phyloP scores from a whole-genome alignment of 2,888 invertebrate species.

The Thymelicus sylvestris region DNA sequence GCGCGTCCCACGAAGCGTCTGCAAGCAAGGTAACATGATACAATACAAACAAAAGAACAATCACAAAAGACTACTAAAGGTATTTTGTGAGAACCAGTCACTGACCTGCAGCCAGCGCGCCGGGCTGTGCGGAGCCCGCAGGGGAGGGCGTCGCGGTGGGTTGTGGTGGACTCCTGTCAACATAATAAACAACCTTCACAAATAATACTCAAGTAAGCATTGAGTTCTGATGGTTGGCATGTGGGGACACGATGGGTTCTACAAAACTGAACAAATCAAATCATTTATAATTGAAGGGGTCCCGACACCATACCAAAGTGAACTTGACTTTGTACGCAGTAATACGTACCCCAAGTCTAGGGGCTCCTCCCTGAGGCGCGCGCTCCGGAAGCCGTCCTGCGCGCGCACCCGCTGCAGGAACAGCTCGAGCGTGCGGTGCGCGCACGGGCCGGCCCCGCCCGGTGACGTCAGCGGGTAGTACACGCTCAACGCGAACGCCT shows the following conservation, averaged over 20 bases:
- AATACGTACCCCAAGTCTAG: constrained; percentile 46
- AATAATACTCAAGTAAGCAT: too few species aligned
- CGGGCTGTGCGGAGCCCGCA: background rate
- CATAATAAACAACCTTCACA: too few species aligned
- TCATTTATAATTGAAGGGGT: too few species aligned
- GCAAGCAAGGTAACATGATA: background rate
- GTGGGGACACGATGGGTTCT: too few species aligned
- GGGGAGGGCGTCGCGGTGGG: background rate
- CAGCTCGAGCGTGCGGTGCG: constrained; percentile 43
- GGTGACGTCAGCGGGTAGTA: constrained; percentile 44
- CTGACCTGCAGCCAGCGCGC: background rate
- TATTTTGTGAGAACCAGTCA: too few species aligned
- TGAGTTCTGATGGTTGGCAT: too few species aligned
- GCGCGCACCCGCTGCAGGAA: constrained; percentile 48
- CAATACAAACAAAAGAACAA: background rate
- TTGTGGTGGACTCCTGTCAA: background rate
- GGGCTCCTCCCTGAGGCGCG: constrained; percentile 50
- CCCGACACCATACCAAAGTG: too few species aligned
- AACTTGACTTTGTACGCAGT: too few species aligned
- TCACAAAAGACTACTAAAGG: too few species aligned
- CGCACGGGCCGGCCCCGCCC: background rate
- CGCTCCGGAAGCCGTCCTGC: constrained; percentile 47
- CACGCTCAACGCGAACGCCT: constrained; percentile 52
- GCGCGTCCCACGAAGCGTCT: constrained; percentile 39
- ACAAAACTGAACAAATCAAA: too few species aligned